Percentiles rank a stretch among this genome's conserved stretches.
These are phyloP conservation scores for Deroptyus accipitrinus DNA, from an alignment of 2,113 vertebrate genomes.

Conservation along the genomic window DNA sequence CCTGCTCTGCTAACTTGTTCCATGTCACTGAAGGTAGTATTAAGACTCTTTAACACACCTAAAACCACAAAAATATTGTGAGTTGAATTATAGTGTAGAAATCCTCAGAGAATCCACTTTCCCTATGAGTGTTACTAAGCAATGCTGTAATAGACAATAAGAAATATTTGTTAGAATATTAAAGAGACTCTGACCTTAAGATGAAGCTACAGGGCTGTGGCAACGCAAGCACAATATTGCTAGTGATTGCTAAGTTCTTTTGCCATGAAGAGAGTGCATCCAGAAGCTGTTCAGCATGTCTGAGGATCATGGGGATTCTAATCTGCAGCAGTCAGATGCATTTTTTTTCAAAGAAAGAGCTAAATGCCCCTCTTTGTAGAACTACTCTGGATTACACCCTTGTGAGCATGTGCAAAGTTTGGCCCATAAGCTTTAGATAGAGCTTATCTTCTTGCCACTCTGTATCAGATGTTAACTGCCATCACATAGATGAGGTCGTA, in stretches of 20 bases:
- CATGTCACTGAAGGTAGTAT: slow-evolving; percentile 89
- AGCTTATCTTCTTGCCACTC: not conserved
- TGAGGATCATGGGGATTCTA: not conserved
- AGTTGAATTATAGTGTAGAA: not conserved
- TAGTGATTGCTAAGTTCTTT: not conserved
- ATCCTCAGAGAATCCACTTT: not conserved
- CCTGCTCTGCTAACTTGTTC: slow-evolving; percentile 92
- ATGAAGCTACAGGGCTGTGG: not conserved
- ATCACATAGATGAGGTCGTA: not conserved
- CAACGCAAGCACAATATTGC: not conserved
- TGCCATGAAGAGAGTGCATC: not conserved
- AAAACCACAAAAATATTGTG: not conserved
- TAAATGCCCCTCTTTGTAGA: not conserved
- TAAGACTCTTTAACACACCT: slow-evolving; percentile 88
- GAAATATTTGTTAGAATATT: not conserved
- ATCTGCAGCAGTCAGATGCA: not conserved
- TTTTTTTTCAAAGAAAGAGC: not conserved
- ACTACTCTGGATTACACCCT: not conserved
- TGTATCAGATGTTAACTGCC: not conserved
- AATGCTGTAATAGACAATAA: not conserved
- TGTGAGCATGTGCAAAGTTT: not conserved
- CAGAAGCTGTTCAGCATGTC: not conserved
- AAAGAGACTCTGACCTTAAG: not conserved
- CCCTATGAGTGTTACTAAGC: not conserved
- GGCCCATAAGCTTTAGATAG: not conserved